phyloP scores from a whole-genome alignment of 2,797 vertebrate genomes.

The Periophthalmus magnuspinnatus region DNA sequence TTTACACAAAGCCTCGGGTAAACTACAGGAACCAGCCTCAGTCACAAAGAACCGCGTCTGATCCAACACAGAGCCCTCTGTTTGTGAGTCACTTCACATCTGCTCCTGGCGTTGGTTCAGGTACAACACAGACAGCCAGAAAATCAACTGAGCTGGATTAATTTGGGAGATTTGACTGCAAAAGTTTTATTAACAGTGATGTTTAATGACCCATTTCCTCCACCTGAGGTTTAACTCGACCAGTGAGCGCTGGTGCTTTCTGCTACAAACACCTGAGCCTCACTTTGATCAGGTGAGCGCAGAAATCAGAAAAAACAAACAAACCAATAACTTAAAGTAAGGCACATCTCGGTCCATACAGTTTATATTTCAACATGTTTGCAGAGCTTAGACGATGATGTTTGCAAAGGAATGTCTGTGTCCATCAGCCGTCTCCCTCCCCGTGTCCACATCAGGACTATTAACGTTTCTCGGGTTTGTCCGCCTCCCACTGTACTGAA shows the following conservation, averaged over 20 bases:
- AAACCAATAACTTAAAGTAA: background rate
- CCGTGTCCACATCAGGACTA: conserved; percentile 15
- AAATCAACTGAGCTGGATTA: background rate
- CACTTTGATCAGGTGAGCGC: background rate
- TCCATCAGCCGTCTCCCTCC: conserved; percentile 7
- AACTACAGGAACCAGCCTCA: background rate
- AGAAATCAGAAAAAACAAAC: background rate
- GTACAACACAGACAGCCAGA: background rate
- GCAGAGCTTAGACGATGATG: background rate
- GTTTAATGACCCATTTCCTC: background rate
- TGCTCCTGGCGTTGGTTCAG: background rate
- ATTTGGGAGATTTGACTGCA: background rate
- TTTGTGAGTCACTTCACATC: conserved; percentile 8
- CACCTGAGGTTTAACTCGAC: too few species aligned
- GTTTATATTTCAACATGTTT: too few species aligned
- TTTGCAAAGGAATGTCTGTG: conserved; percentile 16
- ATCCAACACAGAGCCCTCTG: background rate
- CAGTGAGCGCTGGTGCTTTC: background rate
- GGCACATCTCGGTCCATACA: background rate
- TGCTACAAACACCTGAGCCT: background rate
- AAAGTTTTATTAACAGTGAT: background rate
- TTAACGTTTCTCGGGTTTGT: conserved; percentile 10
- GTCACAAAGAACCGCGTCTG: background rate
- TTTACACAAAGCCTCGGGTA: conserved; percentile 8
- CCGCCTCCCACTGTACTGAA: conserved; percentile 13